Base-by-base conservation (phyloP, 2,113 vertebrate genomes). In the Todiramphus saurophagus region DNA sequence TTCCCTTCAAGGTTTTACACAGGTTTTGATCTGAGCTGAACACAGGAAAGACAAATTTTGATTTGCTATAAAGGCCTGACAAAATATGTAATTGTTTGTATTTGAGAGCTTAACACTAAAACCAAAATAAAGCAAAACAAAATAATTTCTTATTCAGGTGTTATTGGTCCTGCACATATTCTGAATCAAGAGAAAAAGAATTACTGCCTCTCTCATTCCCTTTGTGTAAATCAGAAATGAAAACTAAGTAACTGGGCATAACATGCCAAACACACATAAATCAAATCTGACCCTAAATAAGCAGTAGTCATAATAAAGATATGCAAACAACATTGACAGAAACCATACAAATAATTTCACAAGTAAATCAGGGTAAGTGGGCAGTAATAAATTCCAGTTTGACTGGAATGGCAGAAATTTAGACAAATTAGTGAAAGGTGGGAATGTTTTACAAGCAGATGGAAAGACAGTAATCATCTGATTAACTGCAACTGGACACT, bases 301-400 rank as follows among this genome's bases (percentile, higher is more conserved):
- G 89, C 83, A 69, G 62, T 89, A 97, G 94, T 97, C 62, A 95
- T 96, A 97, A 97, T 97, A 97, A 97, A 97, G 91, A 80, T 85
- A 98, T 97, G 97, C 95, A 98, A 97, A 98, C 94, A 97, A 16
- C 93, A 82, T 83, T 92, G 91, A 96, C 94, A 97, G 94, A 97
- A 98, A 86, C 66, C 91, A 48, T 87, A 87, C 92, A 97, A 96
- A 98, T 98, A 67, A 96, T 97, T 97, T 92, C 73, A 91, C 41
- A 93, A 96, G 86, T 97, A 97, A 98, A 98, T 98, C 97, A 97
- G 48, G 63, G 80, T 98, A 97, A 98, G 97, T 97, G 92, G 94
- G 66, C 72, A 91, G 83, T 97, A 97, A 97, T 98, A 98, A 97
- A 97, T 98, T 97, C 87, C 90, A 95, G 76, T 96, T 95, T 98